These are phyloP conservation scores for Drosophila crucigera DNA, from an alignment of 2,888 invertebrate genomes.

Conservation along the genomic window DNA sequence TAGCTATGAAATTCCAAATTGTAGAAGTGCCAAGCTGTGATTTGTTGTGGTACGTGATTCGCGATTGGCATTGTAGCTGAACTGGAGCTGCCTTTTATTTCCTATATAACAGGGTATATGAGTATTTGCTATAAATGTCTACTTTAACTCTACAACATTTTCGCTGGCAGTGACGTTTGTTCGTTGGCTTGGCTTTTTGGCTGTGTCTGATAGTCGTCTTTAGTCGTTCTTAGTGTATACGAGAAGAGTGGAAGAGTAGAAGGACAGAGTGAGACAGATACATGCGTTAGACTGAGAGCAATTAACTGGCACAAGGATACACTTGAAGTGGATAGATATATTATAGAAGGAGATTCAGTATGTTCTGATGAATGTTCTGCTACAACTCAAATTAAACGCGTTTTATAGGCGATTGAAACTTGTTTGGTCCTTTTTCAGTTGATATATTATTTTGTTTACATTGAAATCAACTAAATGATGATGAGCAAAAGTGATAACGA, in stretches of 20 bases:
- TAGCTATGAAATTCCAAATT: not conserved
- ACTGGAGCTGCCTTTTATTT: constrained; percentile 5
- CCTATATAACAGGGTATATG: constrained; percentile 7
- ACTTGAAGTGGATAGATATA: not conserved
- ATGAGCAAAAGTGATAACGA: constrained; percentile 5
- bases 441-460: constrained; percentile 20
- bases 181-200: constrained; percentile 68
- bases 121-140: constrained; percentile 23
- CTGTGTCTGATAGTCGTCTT: constrained; percentile 42
- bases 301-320: not conserved
- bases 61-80: constrained; percentile 45
- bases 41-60: constrained; percentile 5
- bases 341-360: not conserved
- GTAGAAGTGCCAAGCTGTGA: constrained; percentile 14
- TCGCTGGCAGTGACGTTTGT: constrained; percentile 69
- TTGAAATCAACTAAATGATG: constrained; percentile 22
- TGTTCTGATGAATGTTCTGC: constrained; percentile 1
- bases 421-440: constrained; percentile 53
- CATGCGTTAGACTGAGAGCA: not conserved
- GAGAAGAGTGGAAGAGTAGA: not conserved
- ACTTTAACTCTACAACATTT: constrained; percentile 34
- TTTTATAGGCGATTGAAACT: constrained; percentile 38
- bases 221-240: constrained; percentile 16
- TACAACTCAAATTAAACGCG: constrained; percentile 30
- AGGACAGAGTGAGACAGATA: not conserved